Conservation (phyloP, 2,797 vertebrate genomes). For the Bovichtus diacanthus region DNA sequence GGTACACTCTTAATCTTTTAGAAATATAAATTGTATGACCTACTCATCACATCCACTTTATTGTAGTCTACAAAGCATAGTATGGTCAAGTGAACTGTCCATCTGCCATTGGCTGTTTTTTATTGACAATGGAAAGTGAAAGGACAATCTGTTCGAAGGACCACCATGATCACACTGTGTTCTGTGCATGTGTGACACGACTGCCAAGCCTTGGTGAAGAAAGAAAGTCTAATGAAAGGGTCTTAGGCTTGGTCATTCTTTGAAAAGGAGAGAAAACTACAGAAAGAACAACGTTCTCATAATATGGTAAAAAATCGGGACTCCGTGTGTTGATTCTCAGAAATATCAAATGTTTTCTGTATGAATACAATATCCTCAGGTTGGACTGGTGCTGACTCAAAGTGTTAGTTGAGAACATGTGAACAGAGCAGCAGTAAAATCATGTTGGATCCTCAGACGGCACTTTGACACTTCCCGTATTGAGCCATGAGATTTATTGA, state of each 20-base stretch:
- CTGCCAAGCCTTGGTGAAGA: constrained; percentile 38
- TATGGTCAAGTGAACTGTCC: background rate
- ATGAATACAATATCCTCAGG: constrained; percentile 27
- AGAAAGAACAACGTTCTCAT: constrained; percentile 16
- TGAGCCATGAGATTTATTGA: constrained; percentile 63
- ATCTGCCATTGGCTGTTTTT: background rate
- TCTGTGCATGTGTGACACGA: constrained; percentile 1
- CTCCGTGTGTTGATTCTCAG: constrained; percentile 30
- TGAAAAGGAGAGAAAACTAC: constrained; percentile 12
- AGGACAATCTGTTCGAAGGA: constrained; percentile 12
- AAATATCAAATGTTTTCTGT: constrained; percentile 35
- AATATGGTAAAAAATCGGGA: constrained; percentile 12
- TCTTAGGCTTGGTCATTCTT: constrained; percentile 12
- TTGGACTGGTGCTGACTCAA: constrained; percentile 21
- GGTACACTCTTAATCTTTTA: background rate
- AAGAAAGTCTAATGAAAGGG: constrained; percentile 23
- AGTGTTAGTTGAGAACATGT: constrained; percentile 29
- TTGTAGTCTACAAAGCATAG: background rate
- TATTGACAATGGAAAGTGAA: background rate
- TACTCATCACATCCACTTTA: background rate
- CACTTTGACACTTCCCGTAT: constrained; percentile 43
- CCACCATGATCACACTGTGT: constrained; percentile 31
- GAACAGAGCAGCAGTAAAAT: constrained; percentile 45
- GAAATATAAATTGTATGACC: background rate
- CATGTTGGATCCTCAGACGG: constrained; percentile 30